Evolutionary conservation across 2,888 invertebrate species (phyloP), one percentile per base, ranked within the genome.

Genomic region (Orthosia cruda): DNA sequence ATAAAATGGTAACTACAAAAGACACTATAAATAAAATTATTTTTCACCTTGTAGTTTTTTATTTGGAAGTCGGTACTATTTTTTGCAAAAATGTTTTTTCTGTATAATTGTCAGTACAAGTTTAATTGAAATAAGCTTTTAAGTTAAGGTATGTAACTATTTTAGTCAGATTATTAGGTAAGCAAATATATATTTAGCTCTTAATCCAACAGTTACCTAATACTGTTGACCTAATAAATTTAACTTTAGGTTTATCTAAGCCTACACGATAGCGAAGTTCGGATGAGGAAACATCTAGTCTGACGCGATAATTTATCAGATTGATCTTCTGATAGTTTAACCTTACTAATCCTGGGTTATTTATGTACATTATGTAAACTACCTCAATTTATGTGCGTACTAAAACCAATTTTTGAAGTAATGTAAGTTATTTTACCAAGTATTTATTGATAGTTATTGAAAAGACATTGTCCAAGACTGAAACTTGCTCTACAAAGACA

Each of bases 221-320:
- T 67, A 75, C 68, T 70, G 47, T 74, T 70, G 59, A 26, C 40
- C 65, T 86, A 77, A 67, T 87, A 87, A 85, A 86, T 87, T 83
- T 64, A 78, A 77, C 71, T 83, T 70, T 1, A 77, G 65, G 83
- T 86, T 87, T 86, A 87, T 85, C 76, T 80, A 72, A 73, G 77
- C 75, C 71, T 47, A 73, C 32, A 65, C 59, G 77, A 82, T 81
- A 70, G 69, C 65, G 32, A 83, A 87, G 65, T 86, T 86, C 70
- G 40, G 70, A 63, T 62, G 58, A 58, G 79, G 74, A 75, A 69
- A 77, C 80, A 72, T 73, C 72, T 54, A 58, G 67, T 69, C 65
- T 72, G 71, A 77, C 78, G 64, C 67, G 66, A 76, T 77, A 81
- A 80, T 80, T 81, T 80, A 87, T 84, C 74, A 86, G 83, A 83